A percentile compares a stretch with the other conserved stretches of the same genome.
These are phyloP conservation scores for Pristionchus maxplancki DNA, from an alignment of 2,888 invertebrate species.

Conservation along the genomic window DNA sequence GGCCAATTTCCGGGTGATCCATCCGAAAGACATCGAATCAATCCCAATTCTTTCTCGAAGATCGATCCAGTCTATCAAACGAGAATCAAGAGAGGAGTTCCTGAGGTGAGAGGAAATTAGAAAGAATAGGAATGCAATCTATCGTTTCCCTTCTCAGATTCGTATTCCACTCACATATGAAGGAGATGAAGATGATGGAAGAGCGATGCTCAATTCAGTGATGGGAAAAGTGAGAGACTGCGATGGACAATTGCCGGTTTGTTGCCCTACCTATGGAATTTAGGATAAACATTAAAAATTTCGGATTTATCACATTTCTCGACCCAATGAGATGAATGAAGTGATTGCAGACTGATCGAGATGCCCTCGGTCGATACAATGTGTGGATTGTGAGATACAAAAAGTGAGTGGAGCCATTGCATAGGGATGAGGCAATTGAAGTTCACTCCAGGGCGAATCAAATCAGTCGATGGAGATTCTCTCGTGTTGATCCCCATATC, in stretches of 20 bases:
- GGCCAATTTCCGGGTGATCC: neutral
- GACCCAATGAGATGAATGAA: neutral
- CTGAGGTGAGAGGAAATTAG: neutral
- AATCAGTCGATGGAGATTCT: conserved; percentile 23
- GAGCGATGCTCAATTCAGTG: neutral
- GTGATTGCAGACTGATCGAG: neutral
- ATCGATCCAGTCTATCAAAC: neutral
- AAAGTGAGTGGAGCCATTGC: neutral
- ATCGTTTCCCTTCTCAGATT: neutral
- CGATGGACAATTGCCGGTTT: neutral
- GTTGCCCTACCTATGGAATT: neutral
- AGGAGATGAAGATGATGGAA: conserved; percentile 5
- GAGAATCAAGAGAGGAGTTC: neutral
- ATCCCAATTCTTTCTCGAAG: neutral
- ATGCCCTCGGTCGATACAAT: neutral
- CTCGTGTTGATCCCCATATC: neutral
- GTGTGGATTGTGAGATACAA: neutral
- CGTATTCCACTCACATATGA: neutral
- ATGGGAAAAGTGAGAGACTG: conserved; percentile 1
- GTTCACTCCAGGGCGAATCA: neutral
- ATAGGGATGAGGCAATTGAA: neutral
- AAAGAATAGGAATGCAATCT: neutral
- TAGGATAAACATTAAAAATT: neutral
- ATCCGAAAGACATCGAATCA: neutral
- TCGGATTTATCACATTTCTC: neutral